phyloP scores from a whole-genome alignment of 2,113 vertebrate genomes.

The Forbesichthys agassizii region DNA sequence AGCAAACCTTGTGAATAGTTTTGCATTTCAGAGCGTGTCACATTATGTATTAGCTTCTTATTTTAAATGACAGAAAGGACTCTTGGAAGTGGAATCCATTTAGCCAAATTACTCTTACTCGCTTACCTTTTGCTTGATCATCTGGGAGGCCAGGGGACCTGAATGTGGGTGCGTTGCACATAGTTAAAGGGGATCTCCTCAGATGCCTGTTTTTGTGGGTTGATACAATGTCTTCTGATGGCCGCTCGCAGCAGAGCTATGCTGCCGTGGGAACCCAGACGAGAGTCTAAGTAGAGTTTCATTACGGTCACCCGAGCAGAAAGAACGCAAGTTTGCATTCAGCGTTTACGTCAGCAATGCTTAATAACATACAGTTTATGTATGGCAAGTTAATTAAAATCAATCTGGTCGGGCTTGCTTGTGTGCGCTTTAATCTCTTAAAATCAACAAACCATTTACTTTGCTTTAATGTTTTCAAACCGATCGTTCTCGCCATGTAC shows the following conservation, averaged over 20 bases:
- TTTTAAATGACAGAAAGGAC: conserved; percentile 67
- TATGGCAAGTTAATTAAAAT: conserved; percentile 79
- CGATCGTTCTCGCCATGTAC: conserved; percentile 49
- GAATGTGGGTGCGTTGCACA: conserved; percentile 56
- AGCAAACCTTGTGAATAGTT: conserved; percentile 62
- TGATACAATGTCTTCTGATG: conserved; percentile 32
- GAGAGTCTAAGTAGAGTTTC: conserved; percentile 63
- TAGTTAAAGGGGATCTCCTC: conserved; percentile 66
- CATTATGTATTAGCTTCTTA: conserved; percentile 70
- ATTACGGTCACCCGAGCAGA: conserved; percentile 70
- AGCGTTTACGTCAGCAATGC: conserved; percentile 69
- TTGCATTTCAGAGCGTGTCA: conserved; percentile 61
- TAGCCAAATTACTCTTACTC: conserved; percentile 55
- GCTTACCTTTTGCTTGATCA: conserved; percentile 50
- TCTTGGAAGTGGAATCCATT: conserved; percentile 66
- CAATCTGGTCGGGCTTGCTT: conserved; percentile 65
- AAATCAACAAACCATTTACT: conserved; percentile 76
- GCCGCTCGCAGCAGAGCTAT: conserved; percentile 36
- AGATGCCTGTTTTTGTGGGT: conserved; percentile 31
- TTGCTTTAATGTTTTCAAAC: conserved; percentile 67
- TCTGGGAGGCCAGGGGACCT: conserved; percentile 45
- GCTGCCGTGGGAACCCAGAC: conserved; percentile 40
- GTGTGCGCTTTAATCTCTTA: conserved; percentile 69
- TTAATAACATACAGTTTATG: conserved; percentile 76
- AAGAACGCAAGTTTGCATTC: conserved; percentile 63